Evolutionary conservation across 2,797 vertebrate genomes (phyloP).

Genomic region (Carcharodon carcharias): DNA sequence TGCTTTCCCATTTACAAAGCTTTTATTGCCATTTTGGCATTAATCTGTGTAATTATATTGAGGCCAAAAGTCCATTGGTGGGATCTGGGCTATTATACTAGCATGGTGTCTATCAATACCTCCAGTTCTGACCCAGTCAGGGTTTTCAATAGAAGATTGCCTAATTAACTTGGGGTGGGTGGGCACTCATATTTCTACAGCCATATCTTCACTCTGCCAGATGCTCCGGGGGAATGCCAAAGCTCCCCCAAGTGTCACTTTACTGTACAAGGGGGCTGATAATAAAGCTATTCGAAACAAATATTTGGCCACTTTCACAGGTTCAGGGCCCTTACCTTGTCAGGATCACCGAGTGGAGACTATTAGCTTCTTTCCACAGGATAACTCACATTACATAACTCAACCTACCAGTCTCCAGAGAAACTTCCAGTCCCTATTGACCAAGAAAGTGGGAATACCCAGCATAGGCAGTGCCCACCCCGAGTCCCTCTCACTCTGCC

Average conservation of each 20-base stretch:
- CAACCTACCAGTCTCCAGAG: not conserved
- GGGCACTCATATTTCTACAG: not conserved
- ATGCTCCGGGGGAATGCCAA: not conserved
- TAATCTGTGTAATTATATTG: not conserved
- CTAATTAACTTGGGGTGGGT: not conserved
- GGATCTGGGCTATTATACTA: not conserved
- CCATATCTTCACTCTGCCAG: not conserved
- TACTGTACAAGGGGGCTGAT: not conserved
- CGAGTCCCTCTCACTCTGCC: not conserved
- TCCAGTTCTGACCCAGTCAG: not conserved
- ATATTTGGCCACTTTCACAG: not conserved
- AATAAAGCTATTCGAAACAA: not conserved
- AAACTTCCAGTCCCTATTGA: not conserved
- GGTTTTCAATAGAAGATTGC: not conserved
- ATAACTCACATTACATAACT: not conserved
- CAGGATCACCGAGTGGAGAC: not conserved
- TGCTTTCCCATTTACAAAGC: not conserved
- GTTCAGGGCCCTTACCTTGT: not conserved
- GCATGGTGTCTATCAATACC: not conserved
- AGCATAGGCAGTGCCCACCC: no score
- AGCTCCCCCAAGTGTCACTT: not conserved
- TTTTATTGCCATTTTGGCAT: not conserved
- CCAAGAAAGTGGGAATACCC: not conserved
- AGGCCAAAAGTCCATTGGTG: not conserved
- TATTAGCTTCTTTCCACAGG: not conserved